Evolutionary conservation across 2,113 vertebrate species (phyloP).

Genomic region (Clinocottus analis): DNA sequence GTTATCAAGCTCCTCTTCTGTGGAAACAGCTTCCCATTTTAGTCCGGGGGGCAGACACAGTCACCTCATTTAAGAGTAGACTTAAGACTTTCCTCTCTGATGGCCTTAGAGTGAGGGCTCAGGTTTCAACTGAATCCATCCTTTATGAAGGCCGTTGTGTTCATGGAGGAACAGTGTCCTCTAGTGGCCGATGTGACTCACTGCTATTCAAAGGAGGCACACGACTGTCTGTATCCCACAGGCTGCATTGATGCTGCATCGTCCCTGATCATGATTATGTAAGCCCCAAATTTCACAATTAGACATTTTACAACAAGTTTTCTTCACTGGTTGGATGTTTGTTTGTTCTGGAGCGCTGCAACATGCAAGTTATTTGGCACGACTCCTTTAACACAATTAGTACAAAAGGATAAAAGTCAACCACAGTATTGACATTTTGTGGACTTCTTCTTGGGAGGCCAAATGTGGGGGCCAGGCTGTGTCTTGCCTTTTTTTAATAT

Average conservation of each 20-base stretch:
- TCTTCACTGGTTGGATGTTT: neutral
- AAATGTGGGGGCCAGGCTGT: constrained; percentile 18
- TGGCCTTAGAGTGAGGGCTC: no score
- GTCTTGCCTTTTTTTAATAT: constrained; percentile 17
- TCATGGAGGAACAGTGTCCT: constrained; percentile 32
- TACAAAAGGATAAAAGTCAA: constrained; percentile 2
- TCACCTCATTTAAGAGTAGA: no score
- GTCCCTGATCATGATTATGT: neutral
- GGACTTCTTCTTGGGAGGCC: neutral
- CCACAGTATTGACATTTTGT: neutral
- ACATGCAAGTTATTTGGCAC: neutral
- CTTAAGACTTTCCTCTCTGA: no score
- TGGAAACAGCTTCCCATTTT: no score
- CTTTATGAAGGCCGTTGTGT: neutral
- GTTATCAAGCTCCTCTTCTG: no score
- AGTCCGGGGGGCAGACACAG: no score
- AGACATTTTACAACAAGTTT: neutral
- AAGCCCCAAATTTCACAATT: neutral
- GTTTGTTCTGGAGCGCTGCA: neutral
- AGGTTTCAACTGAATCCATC: neutral
- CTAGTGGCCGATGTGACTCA: constrained; percentile 46
- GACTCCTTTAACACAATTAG: neutral
- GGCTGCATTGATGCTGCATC: neutral
- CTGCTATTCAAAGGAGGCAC: neutral
- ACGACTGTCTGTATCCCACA: neutral